Percentiles rank a stretch among this genome's conserved stretches.
Conservation (phyloP, 1,140 invertebrate genomes). For the Plutomurus gul region DNA sequence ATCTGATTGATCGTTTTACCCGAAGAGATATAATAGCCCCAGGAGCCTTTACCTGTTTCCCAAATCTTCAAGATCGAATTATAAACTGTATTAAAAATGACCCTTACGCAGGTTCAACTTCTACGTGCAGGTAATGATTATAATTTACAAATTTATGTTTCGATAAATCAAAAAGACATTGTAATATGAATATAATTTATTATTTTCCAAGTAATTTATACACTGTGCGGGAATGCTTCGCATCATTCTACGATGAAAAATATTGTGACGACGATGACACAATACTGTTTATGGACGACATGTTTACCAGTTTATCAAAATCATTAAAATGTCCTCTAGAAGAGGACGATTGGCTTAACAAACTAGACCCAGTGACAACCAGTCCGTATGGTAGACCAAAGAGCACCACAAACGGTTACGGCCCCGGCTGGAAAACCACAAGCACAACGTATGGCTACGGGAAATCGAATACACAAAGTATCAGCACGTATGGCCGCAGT, state of each 20-base stretch:
- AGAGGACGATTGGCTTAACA: background rate
- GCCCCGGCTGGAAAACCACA: background rate
- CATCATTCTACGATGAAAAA: constrained; percentile 15
- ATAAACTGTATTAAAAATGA: constrained; percentile 35
- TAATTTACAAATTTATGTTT: no score
- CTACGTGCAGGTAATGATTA: background rate
- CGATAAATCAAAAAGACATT: no score
- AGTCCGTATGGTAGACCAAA: background rate
- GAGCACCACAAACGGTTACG: background rate
- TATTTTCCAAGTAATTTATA: constrained; percentile 28
- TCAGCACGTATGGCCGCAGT: no score
- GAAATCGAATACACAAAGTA: background rate
- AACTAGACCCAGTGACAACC: background rate
- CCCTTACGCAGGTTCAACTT: background rate
- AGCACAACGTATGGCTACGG: constrained; percentile 3
- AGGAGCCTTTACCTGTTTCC: constrained; percentile 33
- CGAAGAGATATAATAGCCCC: constrained; percentile 17
- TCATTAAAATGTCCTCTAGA: constrained; percentile 17
- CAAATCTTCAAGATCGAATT: constrained; percentile 38
- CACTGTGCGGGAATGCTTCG: constrained; percentile 22
- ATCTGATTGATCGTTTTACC: constrained; percentile 14
- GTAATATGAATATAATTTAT: no score
- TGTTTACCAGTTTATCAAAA: constrained; percentile 17
- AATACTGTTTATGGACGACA: constrained; percentile 31
- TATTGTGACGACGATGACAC: constrained; percentile 31